These are phyloP conservation scores for Habrosyne pyritoides DNA, from an alignment of 2,888 invertebrate genomes.

Conservation along the genomic window DNA sequence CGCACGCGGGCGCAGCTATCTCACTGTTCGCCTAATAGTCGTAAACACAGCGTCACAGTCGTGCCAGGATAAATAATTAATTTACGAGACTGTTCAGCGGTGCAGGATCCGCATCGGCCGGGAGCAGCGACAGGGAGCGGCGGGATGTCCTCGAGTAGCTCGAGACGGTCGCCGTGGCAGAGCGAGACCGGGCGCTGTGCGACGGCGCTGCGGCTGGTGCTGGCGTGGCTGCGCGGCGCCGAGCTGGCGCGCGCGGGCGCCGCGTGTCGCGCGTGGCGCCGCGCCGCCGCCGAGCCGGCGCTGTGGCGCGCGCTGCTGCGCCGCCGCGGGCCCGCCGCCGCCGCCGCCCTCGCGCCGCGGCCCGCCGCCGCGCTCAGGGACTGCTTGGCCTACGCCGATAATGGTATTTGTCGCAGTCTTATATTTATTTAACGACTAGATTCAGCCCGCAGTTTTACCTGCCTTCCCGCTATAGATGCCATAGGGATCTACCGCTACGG, in stretches of 20 bases:
- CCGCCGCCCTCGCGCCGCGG: constrained; percentile 15
- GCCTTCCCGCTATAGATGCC: too few species aligned
- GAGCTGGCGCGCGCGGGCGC: constrained; percentile 49
- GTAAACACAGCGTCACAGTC: too few species aligned
- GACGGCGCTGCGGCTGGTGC: constrained; percentile 32
- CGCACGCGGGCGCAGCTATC: too few species aligned
- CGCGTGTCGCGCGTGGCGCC: constrained; percentile 59
- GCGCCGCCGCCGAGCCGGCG: constrained; percentile 44
- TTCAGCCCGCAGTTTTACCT: background rate
- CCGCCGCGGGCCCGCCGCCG: constrained; percentile 10
- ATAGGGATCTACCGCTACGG: too few species aligned
- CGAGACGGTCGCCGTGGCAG: constrained; percentile 20
- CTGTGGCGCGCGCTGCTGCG: constrained; percentile 56
- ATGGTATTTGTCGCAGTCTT: background rate
- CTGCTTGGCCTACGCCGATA: constrained; percentile 1
- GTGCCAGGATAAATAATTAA: too few species aligned
- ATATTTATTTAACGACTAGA: too few species aligned
- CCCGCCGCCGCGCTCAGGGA: constrained; percentile 11
- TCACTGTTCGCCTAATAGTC: too few species aligned
- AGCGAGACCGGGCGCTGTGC: background rate
- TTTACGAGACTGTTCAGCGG: too few species aligned
- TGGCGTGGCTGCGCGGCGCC: constrained; percentile 41
- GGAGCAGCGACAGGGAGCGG: constrained; percentile 11
- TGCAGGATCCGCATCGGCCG: too few species aligned
- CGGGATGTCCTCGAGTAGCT: constrained; percentile 26